Conservation (phyloP, 2,888 invertebrate genomes). For the Pyrrhia umbra region DNA sequence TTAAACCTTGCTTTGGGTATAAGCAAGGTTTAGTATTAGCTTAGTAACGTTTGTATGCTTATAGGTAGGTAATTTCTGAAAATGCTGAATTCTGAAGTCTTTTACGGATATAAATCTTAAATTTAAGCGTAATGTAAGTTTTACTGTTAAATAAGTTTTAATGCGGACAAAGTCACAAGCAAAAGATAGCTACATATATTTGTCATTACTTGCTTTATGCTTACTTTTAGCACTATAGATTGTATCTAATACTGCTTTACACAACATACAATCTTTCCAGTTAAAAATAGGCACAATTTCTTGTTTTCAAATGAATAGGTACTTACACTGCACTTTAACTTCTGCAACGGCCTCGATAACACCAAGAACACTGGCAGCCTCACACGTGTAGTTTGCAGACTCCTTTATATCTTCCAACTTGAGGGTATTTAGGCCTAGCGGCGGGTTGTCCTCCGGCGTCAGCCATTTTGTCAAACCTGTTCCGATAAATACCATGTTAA, state of each 20-base stretch:
- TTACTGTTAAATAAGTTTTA: no score
- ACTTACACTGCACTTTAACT: conserved; percentile 98
- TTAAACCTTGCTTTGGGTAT: no score
- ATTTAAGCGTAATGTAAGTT: no score
- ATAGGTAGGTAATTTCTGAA: no score
- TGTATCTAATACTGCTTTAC: not conserved
- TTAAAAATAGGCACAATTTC: not conserved
- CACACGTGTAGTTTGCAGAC: conserved; percentile 99
- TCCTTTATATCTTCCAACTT: conserved; percentile 96
- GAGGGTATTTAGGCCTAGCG: conserved; percentile 96
- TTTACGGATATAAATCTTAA: no score
- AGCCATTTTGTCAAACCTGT: conserved; percentile 93
- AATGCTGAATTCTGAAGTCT: no score
- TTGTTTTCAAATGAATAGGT: not conserved
- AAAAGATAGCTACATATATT: no score
- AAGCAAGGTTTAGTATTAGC: no score
- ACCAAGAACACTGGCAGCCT: conserved; percentile 98
- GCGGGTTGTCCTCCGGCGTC: conserved; percentile 96
- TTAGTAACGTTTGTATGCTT: no score
- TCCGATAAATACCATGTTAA: not conserved
- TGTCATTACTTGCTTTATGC: no score
- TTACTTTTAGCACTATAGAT: no score
- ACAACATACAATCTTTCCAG: not conserved
- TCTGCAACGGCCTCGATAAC: conserved; percentile 96
- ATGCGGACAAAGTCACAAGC: no score